phyloP scores from a whole-genome alignment of 1,140 invertebrate genomes.

The Arctopsyche grandis region DNA sequence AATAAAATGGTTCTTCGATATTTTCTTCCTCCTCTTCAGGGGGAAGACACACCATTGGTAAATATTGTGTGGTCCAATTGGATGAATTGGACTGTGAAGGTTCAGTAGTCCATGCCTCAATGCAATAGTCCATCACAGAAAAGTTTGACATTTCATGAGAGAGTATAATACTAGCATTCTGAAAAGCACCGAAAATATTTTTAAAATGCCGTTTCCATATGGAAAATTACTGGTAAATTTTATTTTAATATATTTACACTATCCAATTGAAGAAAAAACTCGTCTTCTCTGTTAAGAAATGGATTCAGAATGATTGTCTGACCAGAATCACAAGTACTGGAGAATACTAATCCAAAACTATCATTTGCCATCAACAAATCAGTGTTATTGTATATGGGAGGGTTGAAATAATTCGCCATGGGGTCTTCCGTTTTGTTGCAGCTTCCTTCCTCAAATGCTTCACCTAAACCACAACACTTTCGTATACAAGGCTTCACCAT shows the following conservation, averaged over 20 bases:
- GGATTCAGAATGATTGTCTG: background rate
- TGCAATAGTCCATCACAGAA: background rate
- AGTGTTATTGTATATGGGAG: slow-evolving; percentile 26
- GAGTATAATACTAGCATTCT: too few relatives aligned
- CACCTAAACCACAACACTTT: slow-evolving; percentile 50
- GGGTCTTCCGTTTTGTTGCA: slow-evolving; percentile 37
- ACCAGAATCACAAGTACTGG: background rate
- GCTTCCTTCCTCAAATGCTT: background rate
- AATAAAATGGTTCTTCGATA: too few relatives aligned
- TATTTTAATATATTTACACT: background rate
- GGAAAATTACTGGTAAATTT: too few relatives aligned
- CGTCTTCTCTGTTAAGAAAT: background rate
- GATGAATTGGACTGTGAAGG: too few relatives aligned
- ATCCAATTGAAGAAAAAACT: background rate
- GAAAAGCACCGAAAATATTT: too few relatives aligned
- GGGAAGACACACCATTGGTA: background rate
- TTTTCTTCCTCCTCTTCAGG: too few relatives aligned
- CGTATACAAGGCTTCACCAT: slow-evolving; percentile 36
- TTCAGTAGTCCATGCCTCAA: background rate
- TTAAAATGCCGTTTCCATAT: too few relatives aligned
- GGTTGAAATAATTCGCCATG: slow-evolving; percentile 39
- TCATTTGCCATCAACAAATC: background rate
- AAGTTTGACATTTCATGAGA: too few relatives aligned
- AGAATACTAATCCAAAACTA: background rate
- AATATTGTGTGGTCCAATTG: slow-evolving; percentile 1